Evolutionary conservation across 2,888 invertebrate species (phyloP).

Genomic region (Steinernema carpocapsae): DNA sequence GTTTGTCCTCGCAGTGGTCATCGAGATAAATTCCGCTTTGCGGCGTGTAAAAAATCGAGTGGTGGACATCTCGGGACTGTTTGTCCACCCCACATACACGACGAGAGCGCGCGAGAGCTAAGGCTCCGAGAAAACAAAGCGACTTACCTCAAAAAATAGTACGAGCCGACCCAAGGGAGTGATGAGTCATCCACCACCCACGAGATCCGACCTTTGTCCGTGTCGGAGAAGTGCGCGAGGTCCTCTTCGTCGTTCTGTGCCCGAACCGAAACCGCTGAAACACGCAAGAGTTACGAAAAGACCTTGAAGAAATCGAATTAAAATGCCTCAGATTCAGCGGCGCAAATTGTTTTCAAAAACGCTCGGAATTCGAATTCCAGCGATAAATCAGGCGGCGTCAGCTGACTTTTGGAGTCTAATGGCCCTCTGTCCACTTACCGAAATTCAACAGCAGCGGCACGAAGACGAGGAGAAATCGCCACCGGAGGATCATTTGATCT

Average conservation of each 20-base stretch:
- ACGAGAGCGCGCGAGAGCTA: conserved; percentile 74
- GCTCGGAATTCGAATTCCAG: neutral
- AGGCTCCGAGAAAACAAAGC: conserved; percentile 91
- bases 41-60: conserved; percentile 14
- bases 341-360: conserved; percentile 8
- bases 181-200: conserved; percentile 38
- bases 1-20: no score
- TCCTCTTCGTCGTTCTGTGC: conserved; percentile 32
- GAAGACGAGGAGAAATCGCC: conserved; percentile 15
- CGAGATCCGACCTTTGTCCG: conserved; percentile 37
- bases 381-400: conserved; percentile 30
- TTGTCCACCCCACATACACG: neutral
- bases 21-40: no score
- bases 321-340: conserved; percentile 3
- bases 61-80: conserved; percentile 2
- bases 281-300: neutral
- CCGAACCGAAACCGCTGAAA: conserved; percentile 13
- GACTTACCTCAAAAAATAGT: conserved; percentile 55
- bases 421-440: conserved; percentile 7
- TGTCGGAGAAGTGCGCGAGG: conserved; percentile 37
- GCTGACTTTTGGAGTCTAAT: neutral
- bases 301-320: conserved; percentile 28
- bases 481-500: conserved; percentile 30
- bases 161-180: conserved; percentile 62
- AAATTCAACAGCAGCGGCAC: neutral